Conservation (phyloP, 2,888 invertebrate species). For the Pyralis farinalis region DNA sequence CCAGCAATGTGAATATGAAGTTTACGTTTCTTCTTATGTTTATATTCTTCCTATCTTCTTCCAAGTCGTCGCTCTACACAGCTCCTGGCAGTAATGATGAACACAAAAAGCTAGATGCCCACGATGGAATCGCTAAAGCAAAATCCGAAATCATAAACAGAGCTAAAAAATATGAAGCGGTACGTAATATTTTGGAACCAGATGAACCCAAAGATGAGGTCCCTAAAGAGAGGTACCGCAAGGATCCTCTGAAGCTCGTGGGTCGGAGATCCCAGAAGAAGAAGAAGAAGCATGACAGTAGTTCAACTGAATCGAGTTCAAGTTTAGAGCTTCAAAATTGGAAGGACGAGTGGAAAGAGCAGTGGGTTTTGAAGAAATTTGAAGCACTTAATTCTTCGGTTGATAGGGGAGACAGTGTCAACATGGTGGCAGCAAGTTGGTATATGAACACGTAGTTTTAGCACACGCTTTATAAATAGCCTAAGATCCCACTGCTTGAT, state of each 20-base stretch:
- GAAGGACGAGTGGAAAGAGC: slow-evolving; percentile 35
- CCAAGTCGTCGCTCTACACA: slow-evolving; percentile 24
- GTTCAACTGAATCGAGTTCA: slow-evolving; percentile 19
- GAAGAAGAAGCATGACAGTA: neutral
- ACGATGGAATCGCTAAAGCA: too few relatives aligned
- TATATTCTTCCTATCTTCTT: slow-evolving; percentile 15
- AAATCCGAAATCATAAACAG: too few relatives aligned
- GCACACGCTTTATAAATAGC: too few relatives aligned
- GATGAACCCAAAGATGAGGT: too few relatives aligned
- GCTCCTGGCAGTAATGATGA: slow-evolving; percentile 15
- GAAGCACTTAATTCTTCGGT: slow-evolving; percentile 42
- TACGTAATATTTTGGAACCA: too few relatives aligned
- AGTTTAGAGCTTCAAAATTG: slow-evolving; percentile 30
- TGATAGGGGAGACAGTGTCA: slow-evolving; percentile 44
- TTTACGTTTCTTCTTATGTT: slow-evolving; percentile 18
- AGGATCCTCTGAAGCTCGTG: neutral
- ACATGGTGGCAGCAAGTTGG: slow-evolving; percentile 63
- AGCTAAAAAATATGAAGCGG: too few relatives aligned
- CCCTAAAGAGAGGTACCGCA: neutral
- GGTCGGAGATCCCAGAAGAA: neutral
- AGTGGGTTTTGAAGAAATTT: slow-evolving; percentile 42
- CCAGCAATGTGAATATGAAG: slow-evolving; percentile 33
- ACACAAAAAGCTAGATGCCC: slow-evolving; percentile 11
- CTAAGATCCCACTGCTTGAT: too few relatives aligned
- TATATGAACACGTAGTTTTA: too few relatives aligned